Percentiles rank a stretch among this genome's conserved stretches.
phyloP scores from a whole-genome alignment of 2,888 invertebrate genomes.

The Tenthredo scrophulariae region DNA sequence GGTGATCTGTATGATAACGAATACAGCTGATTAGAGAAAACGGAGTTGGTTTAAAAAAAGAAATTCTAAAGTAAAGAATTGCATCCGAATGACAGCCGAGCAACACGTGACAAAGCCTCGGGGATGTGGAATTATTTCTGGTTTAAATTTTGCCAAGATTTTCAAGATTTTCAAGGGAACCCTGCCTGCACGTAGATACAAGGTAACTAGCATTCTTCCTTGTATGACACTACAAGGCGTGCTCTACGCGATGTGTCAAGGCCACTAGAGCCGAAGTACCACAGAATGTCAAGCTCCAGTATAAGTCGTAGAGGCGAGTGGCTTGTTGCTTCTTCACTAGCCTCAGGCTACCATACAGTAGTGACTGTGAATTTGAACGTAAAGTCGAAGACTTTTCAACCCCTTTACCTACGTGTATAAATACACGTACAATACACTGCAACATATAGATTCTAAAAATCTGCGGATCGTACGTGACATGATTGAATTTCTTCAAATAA shows the following conservation, averaged over 20 bases:
- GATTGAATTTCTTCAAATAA: neutral
- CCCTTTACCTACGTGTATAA: neutral
- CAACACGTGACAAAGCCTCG: slow-evolving; percentile 25
- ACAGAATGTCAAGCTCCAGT: slow-evolving; percentile 53
- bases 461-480: neutral
- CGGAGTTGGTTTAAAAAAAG: neutral
- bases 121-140: neutral
- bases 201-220: slow-evolving; percentile 74
- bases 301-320: slow-evolving; percentile 64
- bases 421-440: neutral
- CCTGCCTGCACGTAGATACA: slow-evolving; percentile 7
- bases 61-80: neutral
- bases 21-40: neutral
- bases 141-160: slow-evolving; percentile 6
- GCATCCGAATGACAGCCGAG: neutral
- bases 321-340: slow-evolving; percentile 76
- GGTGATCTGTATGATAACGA: neutral
- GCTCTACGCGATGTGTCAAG: slow-evolving; percentile 65
- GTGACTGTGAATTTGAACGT: neutral
- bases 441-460: neutral
- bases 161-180: slow-evolving; percentile 14
- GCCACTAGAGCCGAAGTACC: slow-evolving; percentile 76
- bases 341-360: slow-evolving; percentile 66
- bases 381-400: slow-evolving; percentile 7
- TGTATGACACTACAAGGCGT: slow-evolving; percentile 75